These are phyloP conservation scores for Mus pahari DNA, from an alignment of 2,113 vertebrate genomes.

Conservation along the genomic window DNA sequence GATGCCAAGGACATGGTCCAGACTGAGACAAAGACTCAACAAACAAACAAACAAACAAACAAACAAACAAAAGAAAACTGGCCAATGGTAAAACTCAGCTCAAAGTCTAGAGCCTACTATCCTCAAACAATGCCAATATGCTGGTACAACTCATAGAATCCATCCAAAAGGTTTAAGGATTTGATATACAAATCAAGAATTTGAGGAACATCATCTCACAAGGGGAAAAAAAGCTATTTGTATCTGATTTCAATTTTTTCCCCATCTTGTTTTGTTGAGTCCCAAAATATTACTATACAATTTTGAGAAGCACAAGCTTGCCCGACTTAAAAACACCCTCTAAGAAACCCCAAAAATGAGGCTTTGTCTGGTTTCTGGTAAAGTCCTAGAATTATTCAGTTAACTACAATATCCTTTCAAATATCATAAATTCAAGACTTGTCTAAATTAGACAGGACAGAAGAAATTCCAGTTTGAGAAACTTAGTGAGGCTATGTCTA, in stretches of 20 bases:
- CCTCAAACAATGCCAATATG: not conserved
- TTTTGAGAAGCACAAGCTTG: not conserved
- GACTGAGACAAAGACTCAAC: not conserved
- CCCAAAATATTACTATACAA: not conserved
- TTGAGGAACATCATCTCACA: not conserved
- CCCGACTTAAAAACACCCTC: fast-evolving
- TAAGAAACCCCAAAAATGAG: not conserved
- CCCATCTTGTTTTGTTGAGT: not conserved
- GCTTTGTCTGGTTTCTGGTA: not conserved
- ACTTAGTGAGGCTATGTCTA: not conserved
- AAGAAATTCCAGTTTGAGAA: not conserved
- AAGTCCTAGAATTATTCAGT: not conserved
- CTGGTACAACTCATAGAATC: not conserved
- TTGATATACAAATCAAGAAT: not conserved
- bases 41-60: too few species aligned
- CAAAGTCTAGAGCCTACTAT: not conserved
- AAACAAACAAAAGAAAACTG: too few species aligned
- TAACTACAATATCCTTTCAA: not conserved
- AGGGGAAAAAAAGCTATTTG: not conserved
- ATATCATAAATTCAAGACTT: not conserved
- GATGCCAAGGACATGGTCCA: not conserved
- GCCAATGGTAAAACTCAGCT: not conserved
- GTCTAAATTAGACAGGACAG: not conserved
- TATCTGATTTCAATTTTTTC: not conserved
- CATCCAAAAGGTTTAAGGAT: not conserved